Evolutionary conservation across 2,888 invertebrate species (phyloP).

Genomic region (Drosophila pseudotakahashii): DNA sequence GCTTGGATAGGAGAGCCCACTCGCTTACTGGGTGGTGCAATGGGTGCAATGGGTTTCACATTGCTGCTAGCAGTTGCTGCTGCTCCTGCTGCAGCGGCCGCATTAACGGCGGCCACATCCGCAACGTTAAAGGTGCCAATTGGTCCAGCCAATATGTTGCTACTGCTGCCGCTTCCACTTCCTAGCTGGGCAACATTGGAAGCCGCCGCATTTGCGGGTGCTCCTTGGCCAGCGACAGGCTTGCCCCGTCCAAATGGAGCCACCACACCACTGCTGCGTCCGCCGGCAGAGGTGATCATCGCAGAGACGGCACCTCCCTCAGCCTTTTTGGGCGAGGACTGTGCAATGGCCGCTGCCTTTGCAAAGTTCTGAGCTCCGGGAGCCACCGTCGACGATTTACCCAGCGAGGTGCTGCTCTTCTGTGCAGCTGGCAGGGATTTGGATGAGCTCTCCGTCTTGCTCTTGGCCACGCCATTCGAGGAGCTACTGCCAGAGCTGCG

Average conservation of each 20-base stretch:
- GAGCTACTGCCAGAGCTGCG: conserved; percentile 42
- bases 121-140: conserved; percentile 84
- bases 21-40: conserved; percentile 72
- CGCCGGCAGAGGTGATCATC: conserved; percentile 35
- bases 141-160: conserved; percentile 81
- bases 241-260: conserved; percentile 81
- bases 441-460: conserved; percentile 47
- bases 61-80: conserved; percentile 40
- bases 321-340: conserved; percentile 75
- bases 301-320: conserved; percentile 37
- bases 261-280: conserved; percentile 77
- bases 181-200: conserved; percentile 63
- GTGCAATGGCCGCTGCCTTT: conserved; percentile 85
- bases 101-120: conserved; percentile 80
- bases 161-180: conserved; percentile 42
- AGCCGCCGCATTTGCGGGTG: conserved; percentile 19
- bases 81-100: conserved; percentile 76
- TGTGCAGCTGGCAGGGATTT: conserved; percentile 39
- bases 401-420: conserved; percentile 22
- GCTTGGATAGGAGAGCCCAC: conserved; percentile 48
- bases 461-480: conserved; percentile 50
- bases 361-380: conserved; percentile 80
- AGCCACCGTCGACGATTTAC: conserved; percentile 42
- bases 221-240: conserved; percentile 63
- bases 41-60: conserved; percentile 84